Base-by-base conservation (phyloP, 1,140 invertebrate species). In the Nasonia longicornis region DNA sequence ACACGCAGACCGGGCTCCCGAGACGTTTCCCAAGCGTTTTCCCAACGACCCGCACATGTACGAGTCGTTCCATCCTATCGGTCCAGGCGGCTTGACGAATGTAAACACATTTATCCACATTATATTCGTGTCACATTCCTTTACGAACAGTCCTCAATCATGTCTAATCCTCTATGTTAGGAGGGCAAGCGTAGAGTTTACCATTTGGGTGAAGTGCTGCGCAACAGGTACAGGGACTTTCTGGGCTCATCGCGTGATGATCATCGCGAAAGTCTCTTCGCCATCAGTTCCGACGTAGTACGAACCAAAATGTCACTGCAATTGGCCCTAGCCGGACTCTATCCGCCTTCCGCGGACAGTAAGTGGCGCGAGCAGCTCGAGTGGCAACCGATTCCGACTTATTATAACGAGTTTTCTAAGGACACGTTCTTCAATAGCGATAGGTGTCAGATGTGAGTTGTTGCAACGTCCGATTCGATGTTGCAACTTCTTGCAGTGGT, bases 31-130 rank as follows among this genome's bases (percentile, higher is more conserved):
- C 1, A n/a, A 66, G 69, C 31, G 69, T 1, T 77, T 77, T 26
- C 80, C 80, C 58, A 82, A 77, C 42, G 80, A 82, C n/a, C 80
- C 80, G 0, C 6, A 82, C 73, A 82, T 82, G 80, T 10, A 52
- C 2, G 20, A 73, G 10, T 11, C 45, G 20, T 78, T 72, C 12
- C 29, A 81, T 14, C 80, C 80, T 0, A 11, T 64, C 0, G 74
- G 80, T 3, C 29, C 66, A 8, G 80, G 75, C 4, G 22, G 38
- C n/a, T 45, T 82, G 69, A 77, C 73, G 1, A 81, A 77, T n/a
- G 80, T 77, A 82, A 72, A 26, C 6, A 16, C 2, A 42, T 42
- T 38, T 45, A 45, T n/a, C 20, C 11, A n/a, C 52, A n/a, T 20
- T 58, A 58, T 58, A n/a, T 7, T n/a, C 52, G 16, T 11, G 6